Evolutionary conservation across 2,797 vertebrate species (phyloP).

Genomic region (Paramormyrops hopkinsi): DNA sequence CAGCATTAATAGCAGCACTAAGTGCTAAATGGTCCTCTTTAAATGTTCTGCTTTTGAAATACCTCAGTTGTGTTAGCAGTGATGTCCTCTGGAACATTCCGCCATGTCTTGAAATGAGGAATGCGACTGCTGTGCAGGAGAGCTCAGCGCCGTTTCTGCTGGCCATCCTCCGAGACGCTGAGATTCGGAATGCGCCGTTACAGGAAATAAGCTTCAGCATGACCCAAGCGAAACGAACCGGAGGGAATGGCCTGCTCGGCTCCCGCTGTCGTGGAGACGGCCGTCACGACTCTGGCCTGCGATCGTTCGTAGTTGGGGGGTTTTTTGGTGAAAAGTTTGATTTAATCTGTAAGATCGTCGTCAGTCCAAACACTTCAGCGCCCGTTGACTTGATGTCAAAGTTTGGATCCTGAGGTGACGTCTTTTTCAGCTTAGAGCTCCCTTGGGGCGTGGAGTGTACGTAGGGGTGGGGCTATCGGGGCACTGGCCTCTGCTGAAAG

Average conservation of each 20-base stretch:
- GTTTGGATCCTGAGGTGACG: background rate
- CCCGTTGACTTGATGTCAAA: background rate
- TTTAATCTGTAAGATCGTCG: background rate
- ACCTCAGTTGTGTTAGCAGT: background rate
- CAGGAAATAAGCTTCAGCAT: slow-evolving; percentile 18
- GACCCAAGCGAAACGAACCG: background rate
- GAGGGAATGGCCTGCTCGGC: background rate
- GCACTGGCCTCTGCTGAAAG: background rate
- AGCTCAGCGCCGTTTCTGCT: background rate
- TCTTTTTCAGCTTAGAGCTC: too few species aligned
- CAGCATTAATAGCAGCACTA: background rate
- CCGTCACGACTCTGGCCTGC: background rate
- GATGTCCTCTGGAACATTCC: background rate
- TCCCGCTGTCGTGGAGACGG: background rate
- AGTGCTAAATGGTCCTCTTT: slow-evolving; percentile 13
- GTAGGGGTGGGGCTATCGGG: background rate
- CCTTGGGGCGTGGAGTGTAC: background rate
- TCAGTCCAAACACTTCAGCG: background rate
- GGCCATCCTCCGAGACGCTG: background rate
- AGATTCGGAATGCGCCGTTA: slow-evolving; percentile 1
- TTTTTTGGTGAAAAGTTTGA: background rate
- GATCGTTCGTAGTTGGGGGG: background rate
- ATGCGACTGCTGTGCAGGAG: background rate
- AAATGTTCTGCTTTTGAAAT: background rate
- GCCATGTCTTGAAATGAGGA: background rate